A percentile compares a stretch with the other conserved stretches of the same genome.
Conservation (phyloP, 1,140 invertebrate species). For the Zaprionus ghesquierei region DNA sequence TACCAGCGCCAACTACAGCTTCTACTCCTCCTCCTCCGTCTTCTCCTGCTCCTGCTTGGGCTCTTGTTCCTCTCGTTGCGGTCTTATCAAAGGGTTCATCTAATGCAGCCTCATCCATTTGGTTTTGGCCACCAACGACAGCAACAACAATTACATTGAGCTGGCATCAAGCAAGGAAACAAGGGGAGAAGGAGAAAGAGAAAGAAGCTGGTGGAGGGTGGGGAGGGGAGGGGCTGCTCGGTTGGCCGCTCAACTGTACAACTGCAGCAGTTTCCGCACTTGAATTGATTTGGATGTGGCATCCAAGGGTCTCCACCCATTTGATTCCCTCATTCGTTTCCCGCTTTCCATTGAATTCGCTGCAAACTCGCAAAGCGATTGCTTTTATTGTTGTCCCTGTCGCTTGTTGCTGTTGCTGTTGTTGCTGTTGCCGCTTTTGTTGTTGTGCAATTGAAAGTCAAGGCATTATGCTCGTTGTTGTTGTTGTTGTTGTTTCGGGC, state of each 20-base stretch:
- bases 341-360: constrained; percentile 28
- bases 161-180: background rate
- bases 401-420: constrained; percentile 4
- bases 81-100: constrained; percentile 43
- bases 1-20: background rate
- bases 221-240: background rate
- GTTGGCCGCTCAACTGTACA: constrained; percentile 65
- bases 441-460: constrained; percentile 75
- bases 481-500: constrained; percentile 32
- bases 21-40: background rate
- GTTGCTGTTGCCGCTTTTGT: constrained; percentile 35
- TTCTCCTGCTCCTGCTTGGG: background rate
- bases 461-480: constrained; percentile 57
- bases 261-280: constrained; percentile 76
- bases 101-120: constrained; percentile 38
- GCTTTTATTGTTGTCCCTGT: constrained; percentile 58
- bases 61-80: constrained; percentile 9
- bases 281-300: constrained; percentile 74
- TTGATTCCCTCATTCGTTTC: background rate
- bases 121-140: constrained; percentile 11
- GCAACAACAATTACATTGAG: constrained; percentile 35
- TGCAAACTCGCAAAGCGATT: constrained; percentile 18
- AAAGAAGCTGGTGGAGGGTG: too few relatives aligned
- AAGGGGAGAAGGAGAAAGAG: background rate
- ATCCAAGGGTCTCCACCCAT: constrained; percentile 8